Evolutionary conservation across 2,113 vertebrate genomes (phyloP), one percentile per base, ranked within the genome.

Genomic region (Psittacara wagleri): DNA sequence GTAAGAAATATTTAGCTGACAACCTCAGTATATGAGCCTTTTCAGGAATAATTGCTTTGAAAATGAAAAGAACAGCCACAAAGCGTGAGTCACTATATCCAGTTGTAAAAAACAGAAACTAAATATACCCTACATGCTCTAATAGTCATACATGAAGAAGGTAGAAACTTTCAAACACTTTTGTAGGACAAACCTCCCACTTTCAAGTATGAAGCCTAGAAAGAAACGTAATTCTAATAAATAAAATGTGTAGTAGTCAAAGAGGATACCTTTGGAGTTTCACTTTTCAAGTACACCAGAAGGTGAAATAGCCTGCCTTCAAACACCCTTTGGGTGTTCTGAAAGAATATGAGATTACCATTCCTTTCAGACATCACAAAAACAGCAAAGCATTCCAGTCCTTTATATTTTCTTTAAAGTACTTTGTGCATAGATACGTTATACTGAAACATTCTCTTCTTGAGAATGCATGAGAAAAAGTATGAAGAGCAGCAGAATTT

Each of bases 1-100:
- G 29, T 79, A 83, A 95, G 84, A 94, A 95, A 80, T 86, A 92
- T 78, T 95, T 96, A 79, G 29, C 83, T 94, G 88, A 84, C 80
- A 93, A 29, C 43, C 35, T 90, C 6, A 1, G 22, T 81, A 77
- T 77, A 55, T 64, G 51, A 88, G 16, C 29, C 61, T 88, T 93
- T 90, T 78, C 51, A 61, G 22, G 72, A 91, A 63, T 75, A 95
- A 94, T 86, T 94, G 63, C 74, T 84, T 93, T 83, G 69, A 85
- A 95, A 92, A 84, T 57, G 15, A 75, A 78, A 62, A 80, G 51
- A 90, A 66, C 80, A 90, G 46, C 57, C 49, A 91, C 69, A 82
- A 82, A 92, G 41, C n/a, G 11, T 94, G 93, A 95, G 75, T 96
- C 86, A 94, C 54, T 62, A 43, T 17, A 79, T 83, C 74, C 87